phyloP scores from a whole-genome alignment of 2,797 vertebrate genomes.

The Clamator glandarius region DNA sequence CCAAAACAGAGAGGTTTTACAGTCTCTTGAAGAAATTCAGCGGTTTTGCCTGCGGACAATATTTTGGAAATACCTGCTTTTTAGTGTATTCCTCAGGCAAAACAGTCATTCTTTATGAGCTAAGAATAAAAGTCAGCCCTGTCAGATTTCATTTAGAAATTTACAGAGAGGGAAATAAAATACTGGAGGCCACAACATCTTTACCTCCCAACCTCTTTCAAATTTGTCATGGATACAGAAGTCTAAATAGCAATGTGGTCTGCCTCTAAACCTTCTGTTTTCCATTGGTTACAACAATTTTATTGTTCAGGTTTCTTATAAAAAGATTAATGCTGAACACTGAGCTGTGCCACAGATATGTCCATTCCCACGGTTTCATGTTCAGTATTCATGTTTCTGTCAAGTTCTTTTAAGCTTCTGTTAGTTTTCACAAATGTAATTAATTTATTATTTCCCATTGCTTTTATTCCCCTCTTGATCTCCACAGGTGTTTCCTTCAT shows the following conservation, averaged over 20 bases:
- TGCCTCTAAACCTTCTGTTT: background rate
- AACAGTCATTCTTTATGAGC: background rate
- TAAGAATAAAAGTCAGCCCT: background rate
- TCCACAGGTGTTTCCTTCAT: background rate
- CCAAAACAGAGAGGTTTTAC: background rate
- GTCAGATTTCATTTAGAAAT: background rate
- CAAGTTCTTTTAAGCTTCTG: background rate
- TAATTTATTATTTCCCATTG: background rate
- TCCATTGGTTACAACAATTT: background rate
- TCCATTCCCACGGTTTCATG: background rate
- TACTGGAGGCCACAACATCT: background rate
- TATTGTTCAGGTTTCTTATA: background rate
- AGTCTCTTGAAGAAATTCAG: background rate
- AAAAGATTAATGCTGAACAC: background rate
- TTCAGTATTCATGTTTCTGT: background rate
- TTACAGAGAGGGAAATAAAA: background rate
- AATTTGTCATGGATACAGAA: background rate
- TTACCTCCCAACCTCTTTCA: background rate
- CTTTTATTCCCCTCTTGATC: background rate
- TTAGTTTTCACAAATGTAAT: background rate
- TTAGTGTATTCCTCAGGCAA: background rate
- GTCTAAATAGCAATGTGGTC: background rate
- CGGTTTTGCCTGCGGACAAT: background rate
- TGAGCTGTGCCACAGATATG: rapidly evolving
- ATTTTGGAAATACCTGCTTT: background rate